Percentiles rank a stretch among this genome's conserved stretches.
Conservation (phyloP, 2,113 vertebrate genomes). For the Elachura formosa region DNA sequence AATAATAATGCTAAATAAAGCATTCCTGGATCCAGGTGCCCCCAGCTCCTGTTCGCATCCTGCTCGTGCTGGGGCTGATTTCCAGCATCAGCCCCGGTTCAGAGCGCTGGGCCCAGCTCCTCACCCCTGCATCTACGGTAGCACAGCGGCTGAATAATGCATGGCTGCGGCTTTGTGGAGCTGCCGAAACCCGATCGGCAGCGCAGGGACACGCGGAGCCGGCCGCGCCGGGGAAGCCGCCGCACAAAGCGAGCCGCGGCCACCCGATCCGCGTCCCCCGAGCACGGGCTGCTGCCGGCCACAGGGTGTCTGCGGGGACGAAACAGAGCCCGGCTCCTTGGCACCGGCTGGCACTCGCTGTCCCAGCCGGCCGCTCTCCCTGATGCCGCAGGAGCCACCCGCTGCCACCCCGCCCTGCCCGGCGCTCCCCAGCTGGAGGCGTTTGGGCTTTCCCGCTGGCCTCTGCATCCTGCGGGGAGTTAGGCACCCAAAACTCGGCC, state of each 20-base stretch:
- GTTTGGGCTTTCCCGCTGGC: neutral
- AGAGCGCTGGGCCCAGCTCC: neutral
- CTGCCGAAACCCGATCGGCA: constrained; percentile 47
- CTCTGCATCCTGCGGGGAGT: neutral
- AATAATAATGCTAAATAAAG: constrained; percentile 55
- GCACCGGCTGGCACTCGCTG: neutral
- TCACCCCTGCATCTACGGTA: neutral
- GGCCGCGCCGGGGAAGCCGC: constrained; percentile 21
- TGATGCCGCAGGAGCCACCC: neutral
- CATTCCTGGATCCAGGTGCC: constrained; percentile 17
- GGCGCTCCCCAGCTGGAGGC: neutral
- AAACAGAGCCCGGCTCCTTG: constrained; percentile 16
- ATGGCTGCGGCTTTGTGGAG: constrained; percentile 55
- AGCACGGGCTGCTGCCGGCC: constrained; percentile 57
- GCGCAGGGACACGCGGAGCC: constrained; percentile 8
- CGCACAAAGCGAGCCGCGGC: constrained; percentile 29
- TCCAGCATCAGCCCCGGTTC: neutral
- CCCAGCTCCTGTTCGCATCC: neutral
- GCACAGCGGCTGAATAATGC: constrained; percentile 55
- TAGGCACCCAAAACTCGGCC: neutral
- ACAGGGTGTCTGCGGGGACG: neutral
- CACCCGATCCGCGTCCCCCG: constrained; percentile 56
- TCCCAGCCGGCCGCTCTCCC: neutral
- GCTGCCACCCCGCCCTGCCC: neutral
- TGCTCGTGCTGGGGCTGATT: neutral